These are phyloP conservation scores for Phenacoccus solenopsis DNA, from an alignment of 1,140 invertebrate genomes.

Conservation along the genomic window DNA sequence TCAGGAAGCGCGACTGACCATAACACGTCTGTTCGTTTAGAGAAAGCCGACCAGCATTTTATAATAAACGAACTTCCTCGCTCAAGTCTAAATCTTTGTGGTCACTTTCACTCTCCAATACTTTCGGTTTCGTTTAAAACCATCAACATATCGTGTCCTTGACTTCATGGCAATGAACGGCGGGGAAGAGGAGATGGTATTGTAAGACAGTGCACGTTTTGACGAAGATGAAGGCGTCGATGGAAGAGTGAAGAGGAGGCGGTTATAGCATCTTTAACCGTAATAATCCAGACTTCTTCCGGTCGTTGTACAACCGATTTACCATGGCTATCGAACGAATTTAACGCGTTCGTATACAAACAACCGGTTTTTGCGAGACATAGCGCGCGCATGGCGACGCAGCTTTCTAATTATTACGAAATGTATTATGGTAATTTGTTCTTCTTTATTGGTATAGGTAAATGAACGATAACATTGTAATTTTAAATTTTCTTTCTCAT, in stretches of 20 bases:
- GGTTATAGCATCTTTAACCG: slow-evolving; percentile 16
- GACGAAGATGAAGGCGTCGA: neutral
- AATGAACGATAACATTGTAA: neutral
- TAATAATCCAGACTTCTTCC: slow-evolving; percentile 15
- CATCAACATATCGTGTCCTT: slow-evolving; percentile 6
- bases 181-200: neutral
- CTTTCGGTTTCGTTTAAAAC: slow-evolving; percentile 4
- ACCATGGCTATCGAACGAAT: slow-evolving; percentile 9
- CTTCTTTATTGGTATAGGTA: too few species aligned
- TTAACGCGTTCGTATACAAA: neutral
- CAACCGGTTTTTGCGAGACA: slow-evolving; percentile 15
- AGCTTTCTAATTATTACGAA: slow-evolving; percentile 17
- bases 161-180: slow-evolving; percentile 7
- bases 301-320: slow-evolving; percentile 17
- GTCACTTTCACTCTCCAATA: slow-evolving; percentile 9
- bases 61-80: neutral
- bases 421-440: slow-evolving; percentile 1
- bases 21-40: neutral
- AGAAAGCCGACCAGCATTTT: neutral
- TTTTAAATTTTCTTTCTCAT: too few species aligned
- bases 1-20: neutral
- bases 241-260: neutral
- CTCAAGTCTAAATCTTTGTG: neutral
- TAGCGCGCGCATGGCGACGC: neutral
- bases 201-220: neutral